Evolutionary conservation across 2,888 invertebrate genomes (phyloP).

Genomic region (Lepidocyrtinus sp.): DNA sequence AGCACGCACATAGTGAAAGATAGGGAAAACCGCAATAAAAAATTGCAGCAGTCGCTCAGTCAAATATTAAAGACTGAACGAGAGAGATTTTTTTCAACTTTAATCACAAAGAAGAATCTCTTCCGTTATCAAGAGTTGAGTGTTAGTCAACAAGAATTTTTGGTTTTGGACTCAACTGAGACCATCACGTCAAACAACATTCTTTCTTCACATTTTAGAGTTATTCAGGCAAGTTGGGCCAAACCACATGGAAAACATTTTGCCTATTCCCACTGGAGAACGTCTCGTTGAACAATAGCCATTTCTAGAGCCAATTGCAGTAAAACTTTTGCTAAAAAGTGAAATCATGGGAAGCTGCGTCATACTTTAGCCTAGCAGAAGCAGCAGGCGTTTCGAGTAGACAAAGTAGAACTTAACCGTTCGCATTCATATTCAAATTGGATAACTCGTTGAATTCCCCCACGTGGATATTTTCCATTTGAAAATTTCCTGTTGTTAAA

Average conservation of each 20-base stretch:
- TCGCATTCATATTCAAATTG: no score
- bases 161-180: no score
- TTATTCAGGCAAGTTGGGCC: not conserved
- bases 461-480: not conserved
- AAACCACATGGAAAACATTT: conserved; percentile 10
- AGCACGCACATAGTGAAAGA: not conserved
- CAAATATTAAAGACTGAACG: not conserved
- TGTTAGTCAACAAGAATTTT: not conserved
- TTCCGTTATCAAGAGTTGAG: not conserved
- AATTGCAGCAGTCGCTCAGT: not conserved
- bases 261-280: not conserved
- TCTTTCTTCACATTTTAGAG: not conserved
- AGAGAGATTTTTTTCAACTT: not conserved
- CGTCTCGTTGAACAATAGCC: no score
- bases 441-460: no score
- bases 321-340: no score
- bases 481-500: not conserved
- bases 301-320: not conserved
- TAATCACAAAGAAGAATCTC: not conserved
- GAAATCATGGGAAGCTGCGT: no score
- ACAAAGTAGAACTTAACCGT: no score
- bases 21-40: not conserved
- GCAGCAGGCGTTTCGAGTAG: no score
- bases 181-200: not conserved
- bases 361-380: no score